Base-by-base conservation (phyloP, 2,888 invertebrate species). In the Panorpa germanica region DNA sequence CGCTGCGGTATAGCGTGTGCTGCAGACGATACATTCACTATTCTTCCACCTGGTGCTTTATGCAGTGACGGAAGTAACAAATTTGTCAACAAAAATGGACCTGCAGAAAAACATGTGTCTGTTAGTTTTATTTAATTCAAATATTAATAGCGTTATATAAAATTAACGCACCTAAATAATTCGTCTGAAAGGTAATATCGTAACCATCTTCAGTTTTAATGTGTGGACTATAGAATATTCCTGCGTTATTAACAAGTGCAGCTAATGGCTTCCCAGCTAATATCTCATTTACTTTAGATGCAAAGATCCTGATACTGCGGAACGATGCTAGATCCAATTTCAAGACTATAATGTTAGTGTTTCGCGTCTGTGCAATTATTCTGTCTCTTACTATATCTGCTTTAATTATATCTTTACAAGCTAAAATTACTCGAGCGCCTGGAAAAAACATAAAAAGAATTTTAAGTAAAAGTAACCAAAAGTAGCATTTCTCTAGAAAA, bases 121-220 rank as follows among this genome's bases (percentile, higher is more conserved):
- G n/a, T n/a, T n/a, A n/a, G n/a, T n/a, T n/a, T n/a, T n/a, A n/a
- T n/a, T n/a, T 11, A 8, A 25, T 3, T 25, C 4, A 12, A n/a
- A 24, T n/a, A n/a, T 24, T 24, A n/a, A n/a, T 7, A 16, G 26
- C 16, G 26, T 10, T 13, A 25, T 13, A n/a, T 17, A 8, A 13
- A 10, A 24, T n/a, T 14, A n/a, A 36, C 44, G 38, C 43, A 58
- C 60, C 59, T 35, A 65, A 47, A 47, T 63, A 62, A 45, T 65
- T 65, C 7, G 58, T 59, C 44, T 64, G 64, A 41, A 61, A 57
- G 8, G 61, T 62, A 25, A 55, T 44, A 42, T 65, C 64, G 43
- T 58, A 59, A 12, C 55, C 52, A 45, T 65, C 61, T 30, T 48
- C 48, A 3, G 64, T 64, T 33, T 55, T 36, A 34, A 47, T 39